Base-by-base conservation (phyloP, 2,113 vertebrate species). In the Centropus unirufus region DNA sequence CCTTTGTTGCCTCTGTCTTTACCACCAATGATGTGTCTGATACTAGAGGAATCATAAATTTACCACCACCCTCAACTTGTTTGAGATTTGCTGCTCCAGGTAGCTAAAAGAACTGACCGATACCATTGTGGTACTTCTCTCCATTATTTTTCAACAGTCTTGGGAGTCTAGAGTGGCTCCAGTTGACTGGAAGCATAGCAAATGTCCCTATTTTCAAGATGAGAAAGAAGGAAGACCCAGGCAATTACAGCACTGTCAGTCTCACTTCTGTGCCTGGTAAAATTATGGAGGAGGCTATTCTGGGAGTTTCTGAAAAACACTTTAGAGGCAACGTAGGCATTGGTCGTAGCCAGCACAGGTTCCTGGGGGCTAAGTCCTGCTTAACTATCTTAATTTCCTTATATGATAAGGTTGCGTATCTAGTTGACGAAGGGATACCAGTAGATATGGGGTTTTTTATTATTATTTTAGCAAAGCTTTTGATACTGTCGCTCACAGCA, bases 361-460 rank as follows among this genome's bases (percentile, higher is more conserved):
- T 78, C 10, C 2, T 5, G 3, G 62, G 14, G 7, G 9, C 15
- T 30, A 83, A 67, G n/a, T 66, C 36, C 26, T 32, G 11, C 51
- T 74, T 75, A 44, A 70, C 18, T 83, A 36, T 51, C 42, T 86
- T 47, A 46, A 44, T 46, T 90, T 91, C 29, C 26, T 81, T 73
- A 64, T 58, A 67, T 54, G 39, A 72, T 12, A 58, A 52, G 44
- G 30, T 40, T 52, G 70, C 8, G 8, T 12, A 88, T 16, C 19
- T 40, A 44, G 17, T 14, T 78, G 36, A 44, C n/a, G n/a, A 93
- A 44, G 15, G 23, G 16, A 77, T 90, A 17, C 5, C 22, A 62
- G n/a, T 30, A 42, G 8, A 74, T 57, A 5, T 8, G 19, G 1
- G 3, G 1, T 2, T 18, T 66, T 29, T 57, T 2, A 36, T 66